Percentiles rank a stretch among this genome's conserved stretches.
phyloP scores from a whole-genome alignment of 1,140 invertebrate species.

The Oreohelix idahoensis region DNA sequence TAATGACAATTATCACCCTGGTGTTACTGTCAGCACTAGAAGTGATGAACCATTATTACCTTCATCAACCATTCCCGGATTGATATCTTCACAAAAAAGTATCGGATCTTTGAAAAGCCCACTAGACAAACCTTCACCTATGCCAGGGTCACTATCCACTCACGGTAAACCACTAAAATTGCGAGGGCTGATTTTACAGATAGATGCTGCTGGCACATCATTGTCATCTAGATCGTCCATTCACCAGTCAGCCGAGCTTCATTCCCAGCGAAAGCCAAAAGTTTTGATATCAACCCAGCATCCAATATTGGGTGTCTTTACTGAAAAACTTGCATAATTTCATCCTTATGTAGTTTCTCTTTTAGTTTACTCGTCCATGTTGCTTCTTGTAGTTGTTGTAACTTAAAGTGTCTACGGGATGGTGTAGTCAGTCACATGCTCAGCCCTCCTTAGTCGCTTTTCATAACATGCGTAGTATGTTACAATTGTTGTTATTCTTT shows the following conservation, averaged over 20 bases:
- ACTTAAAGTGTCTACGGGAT: no score
- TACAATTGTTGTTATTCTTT: no score
- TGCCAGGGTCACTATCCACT: constrained; percentile 40
- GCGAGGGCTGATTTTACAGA: constrained; percentile 57
- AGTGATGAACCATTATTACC: background rate
- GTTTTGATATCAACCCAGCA: constrained; percentile 18
- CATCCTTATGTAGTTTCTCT: no score
- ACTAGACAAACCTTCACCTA: background rate
- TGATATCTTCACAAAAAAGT: background rate
- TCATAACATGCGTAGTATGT: no score
- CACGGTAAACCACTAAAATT: constrained; percentile 48
- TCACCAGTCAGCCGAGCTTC: background rate
- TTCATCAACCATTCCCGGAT: no score
- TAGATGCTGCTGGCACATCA: constrained; percentile 56
- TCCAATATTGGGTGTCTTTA: background rate
- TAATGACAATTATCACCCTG: no score
- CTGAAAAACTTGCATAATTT: no score
- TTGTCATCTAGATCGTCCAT: background rate
- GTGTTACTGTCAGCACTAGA: background rate
- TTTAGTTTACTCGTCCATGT: no score
- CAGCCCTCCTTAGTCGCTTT: no score
- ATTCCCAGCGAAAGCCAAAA: background rate
- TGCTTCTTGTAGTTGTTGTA: no score
- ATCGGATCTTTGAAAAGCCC: background rate
- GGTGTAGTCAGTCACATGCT: no score